Evolutionary conservation across 2,888 invertebrate genomes (phyloP).

Genomic region (Nebria brevicollis): DNA sequence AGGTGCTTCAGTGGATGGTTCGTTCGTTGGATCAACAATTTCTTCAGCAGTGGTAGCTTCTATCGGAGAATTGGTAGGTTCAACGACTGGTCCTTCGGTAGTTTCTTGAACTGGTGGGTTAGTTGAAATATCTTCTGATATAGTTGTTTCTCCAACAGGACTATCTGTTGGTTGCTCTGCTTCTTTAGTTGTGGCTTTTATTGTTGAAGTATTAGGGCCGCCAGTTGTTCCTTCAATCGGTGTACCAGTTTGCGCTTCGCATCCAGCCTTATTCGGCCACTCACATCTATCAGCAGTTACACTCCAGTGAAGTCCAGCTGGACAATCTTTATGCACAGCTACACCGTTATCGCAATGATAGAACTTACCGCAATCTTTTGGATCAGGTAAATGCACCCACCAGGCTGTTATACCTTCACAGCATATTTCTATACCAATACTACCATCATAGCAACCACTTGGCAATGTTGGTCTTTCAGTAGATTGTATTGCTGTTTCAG

Average conservation of each 20-base stretch:
- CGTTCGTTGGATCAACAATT: neutral
- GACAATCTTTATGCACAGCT: constrained; percentile 30
- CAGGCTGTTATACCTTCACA: constrained; percentile 23
- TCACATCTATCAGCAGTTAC: constrained; percentile 34
- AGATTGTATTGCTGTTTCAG: neutral
- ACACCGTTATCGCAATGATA: constrained; percentile 47
- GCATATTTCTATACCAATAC: constrained; percentile 8
- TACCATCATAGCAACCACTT: constrained; percentile 28
- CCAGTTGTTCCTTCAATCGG: neutral
- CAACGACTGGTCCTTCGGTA: neutral
- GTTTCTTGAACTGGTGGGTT: neutral
- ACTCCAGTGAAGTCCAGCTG: constrained; percentile 40
- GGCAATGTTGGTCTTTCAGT: constrained; percentile 12
- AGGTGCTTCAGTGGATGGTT: neutral
- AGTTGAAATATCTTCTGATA: neutral
- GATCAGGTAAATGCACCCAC: constrained; percentile 37
- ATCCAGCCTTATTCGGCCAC: constrained; percentile 35
- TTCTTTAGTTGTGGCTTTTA: no score
- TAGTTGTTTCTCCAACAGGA: neutral
- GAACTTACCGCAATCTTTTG: constrained; percentile 44
- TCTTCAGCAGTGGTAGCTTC: neutral
- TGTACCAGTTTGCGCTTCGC: constrained; percentile 10
- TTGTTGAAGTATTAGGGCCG: neutral
- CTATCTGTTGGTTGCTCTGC: no score
- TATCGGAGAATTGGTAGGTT: neutral